Percentiles rank a stretch among this genome's conserved stretches.
These are phyloP conservation scores for Nomada goodeniana DNA, from an alignment of 2,888 invertebrate species.

Conservation along the genomic window DNA sequence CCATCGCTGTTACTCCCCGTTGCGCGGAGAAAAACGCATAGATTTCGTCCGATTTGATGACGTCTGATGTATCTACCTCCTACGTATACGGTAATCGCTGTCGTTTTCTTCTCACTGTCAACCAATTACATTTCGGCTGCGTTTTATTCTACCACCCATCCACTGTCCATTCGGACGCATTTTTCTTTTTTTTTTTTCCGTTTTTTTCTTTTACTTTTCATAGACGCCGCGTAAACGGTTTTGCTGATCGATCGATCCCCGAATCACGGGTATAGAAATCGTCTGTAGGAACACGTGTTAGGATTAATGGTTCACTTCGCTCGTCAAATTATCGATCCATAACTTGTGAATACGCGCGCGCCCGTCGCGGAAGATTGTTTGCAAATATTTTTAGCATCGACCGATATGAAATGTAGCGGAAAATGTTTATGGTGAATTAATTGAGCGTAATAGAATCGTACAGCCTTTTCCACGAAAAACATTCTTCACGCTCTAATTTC, in stretches of 20 bases:
- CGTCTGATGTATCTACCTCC: too few relatives aligned
- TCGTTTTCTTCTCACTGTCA: too few relatives aligned
- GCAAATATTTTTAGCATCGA: constrained; percentile 41
- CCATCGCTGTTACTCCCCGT: constrained; percentile 4
- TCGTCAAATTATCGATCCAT: too few relatives aligned
- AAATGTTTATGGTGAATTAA: constrained; percentile 61
- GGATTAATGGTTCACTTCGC: neutral
- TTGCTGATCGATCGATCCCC: too few relatives aligned
- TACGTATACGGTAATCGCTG: too few relatives aligned
- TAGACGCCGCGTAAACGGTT: neutral
- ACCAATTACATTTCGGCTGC: too few relatives aligned
- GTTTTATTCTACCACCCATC: too few relatives aligned
- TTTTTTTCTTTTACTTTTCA: too few relatives aligned
- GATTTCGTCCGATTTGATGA: constrained; percentile 1
- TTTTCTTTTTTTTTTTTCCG: too few relatives aligned
- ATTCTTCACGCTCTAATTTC: constrained; percentile 57
- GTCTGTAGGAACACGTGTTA: too few relatives aligned
- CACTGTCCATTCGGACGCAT: too few relatives aligned
- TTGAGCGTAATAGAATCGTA: constrained; percentile 51
- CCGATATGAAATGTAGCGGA: constrained; percentile 42
- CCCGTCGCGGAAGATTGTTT: constrained; percentile 4
- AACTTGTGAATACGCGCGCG: neutral
- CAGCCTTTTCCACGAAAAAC: constrained; percentile 57
- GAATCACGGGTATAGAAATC: too few relatives aligned
- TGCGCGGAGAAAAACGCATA: constrained; percentile 38